Conservation (phyloP, 2,797 vertebrate species). For the Enteromius afrohamiltoni region DNA sequence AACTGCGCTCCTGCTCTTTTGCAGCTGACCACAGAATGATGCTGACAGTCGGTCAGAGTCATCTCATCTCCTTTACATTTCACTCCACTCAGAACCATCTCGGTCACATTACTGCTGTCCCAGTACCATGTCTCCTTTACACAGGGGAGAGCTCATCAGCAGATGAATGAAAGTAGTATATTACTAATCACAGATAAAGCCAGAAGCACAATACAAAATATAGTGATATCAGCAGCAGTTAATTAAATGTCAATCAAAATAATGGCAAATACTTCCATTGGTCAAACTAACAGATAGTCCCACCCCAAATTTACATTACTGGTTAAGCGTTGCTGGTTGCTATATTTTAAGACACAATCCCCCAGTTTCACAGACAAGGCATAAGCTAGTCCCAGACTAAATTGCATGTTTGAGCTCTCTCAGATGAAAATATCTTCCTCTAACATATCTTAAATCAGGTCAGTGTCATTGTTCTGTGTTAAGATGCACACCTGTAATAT, state of each 20-base stretch:
- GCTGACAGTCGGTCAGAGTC: constrained; percentile 88
- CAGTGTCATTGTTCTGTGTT: too few species aligned
- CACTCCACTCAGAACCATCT: constrained; percentile 93
- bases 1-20: constrained; percentile 85
- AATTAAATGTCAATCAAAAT: background rate
- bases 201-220: background rate
- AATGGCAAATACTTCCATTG: background rate
- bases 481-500: too few species aligned
- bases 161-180: constrained; percentile 5
- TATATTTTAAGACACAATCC: background rate
- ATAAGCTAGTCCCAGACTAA: too few species aligned
- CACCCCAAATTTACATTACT: background rate
- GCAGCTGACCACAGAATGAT: constrained; percentile 85
- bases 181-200: background rate
- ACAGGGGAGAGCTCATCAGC: constrained; percentile 23
- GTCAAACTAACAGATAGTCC: background rate
- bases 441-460: too few species aligned
- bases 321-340: background rate
- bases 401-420: too few species aligned
- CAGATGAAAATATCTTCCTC: too few species aligned
- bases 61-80: constrained; percentile 89
- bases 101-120: constrained; percentile 91
- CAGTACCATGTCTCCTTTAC: constrained; percentile 98
- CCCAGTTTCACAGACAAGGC: too few species aligned
- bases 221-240: background rate